Conservation (phyloP, 1,140 invertebrate species). For the Drosophila pruinosa region DNA sequence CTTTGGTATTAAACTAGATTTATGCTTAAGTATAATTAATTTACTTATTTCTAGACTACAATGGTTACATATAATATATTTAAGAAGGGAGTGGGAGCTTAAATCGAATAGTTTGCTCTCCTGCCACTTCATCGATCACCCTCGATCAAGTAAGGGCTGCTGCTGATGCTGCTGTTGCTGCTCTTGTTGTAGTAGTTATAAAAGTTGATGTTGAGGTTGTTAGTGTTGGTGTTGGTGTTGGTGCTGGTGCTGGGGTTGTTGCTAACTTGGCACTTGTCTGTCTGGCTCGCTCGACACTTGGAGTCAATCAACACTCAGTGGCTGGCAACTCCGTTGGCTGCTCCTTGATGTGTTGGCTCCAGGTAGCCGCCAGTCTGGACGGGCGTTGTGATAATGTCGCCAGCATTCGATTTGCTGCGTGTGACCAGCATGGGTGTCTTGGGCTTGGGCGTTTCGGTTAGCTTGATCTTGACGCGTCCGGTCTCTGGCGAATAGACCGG, state of each 20-base stretch:
- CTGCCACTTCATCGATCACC: constrained; percentile 10
- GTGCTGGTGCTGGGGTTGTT: constrained; percentile 8
- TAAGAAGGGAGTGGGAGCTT: constrained; percentile 56
- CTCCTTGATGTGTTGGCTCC: constrained; percentile 17
- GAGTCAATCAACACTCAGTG: constrained; percentile 30
- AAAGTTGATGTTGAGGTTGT: neutral
- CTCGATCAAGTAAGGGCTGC: constrained; percentile 4
- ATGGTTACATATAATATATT: constrained; percentile 47
- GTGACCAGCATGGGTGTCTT: constrained; percentile 87
- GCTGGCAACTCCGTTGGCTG: constrained; percentile 25
- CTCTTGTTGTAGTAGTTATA: neutral
- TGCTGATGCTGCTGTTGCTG: neutral
- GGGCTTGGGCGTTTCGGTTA: constrained; percentile 86
- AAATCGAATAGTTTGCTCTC: constrained; percentile 69
- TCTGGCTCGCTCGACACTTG: neutral
- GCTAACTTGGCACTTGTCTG: constrained; percentile 35
- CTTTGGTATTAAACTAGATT: constrained; percentile 82
- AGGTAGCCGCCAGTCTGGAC: constrained; percentile 22
- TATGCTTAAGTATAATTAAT: constrained; percentile 78
- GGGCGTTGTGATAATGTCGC: constrained; percentile 86
- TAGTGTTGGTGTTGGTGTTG: constrained; percentile 1
- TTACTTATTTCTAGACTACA: constrained; percentile 73
- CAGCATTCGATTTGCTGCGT: constrained; percentile 85
- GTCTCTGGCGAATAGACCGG: constrained; percentile 85
- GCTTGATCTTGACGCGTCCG: constrained; percentile 86